Evolutionary conservation across 2,113 vertebrate species (phyloP).

Genomic region (Protobothrops flavoviridis): DNA sequence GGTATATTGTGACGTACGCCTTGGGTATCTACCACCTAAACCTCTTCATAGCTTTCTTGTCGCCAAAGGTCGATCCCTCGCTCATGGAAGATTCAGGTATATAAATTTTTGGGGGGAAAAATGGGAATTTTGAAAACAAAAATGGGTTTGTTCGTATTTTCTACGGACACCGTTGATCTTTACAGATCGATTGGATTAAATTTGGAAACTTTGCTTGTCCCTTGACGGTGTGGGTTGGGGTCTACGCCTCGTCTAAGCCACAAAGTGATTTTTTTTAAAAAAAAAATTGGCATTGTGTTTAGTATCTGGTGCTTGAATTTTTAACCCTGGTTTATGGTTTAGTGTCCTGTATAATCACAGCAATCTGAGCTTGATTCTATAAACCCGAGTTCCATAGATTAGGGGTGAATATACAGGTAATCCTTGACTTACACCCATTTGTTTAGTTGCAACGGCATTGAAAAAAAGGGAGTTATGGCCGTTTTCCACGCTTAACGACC

Average conservation of each 20-base stretch:
- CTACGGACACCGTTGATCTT: background rate
- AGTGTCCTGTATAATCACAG: background rate
- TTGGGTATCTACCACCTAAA: conserved; percentile 85
- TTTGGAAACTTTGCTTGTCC: background rate
- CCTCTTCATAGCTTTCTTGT: conserved; percentile 84
- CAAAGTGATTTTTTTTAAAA: background rate
- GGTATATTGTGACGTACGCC: conserved; percentile 86
- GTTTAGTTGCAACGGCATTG: background rate
- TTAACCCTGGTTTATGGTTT: background rate
- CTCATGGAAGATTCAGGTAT: conserved; percentile 84
- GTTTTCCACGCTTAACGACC: background rate
- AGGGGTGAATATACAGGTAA: background rate
- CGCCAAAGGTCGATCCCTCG: conserved; percentile 83
- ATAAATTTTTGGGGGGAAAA: no score
- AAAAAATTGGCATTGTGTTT: no score
- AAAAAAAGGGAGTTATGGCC: background rate
- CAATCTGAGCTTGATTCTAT: background rate
- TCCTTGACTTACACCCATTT: background rate
- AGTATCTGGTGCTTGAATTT: background rate
- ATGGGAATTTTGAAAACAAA: fast-evolving
- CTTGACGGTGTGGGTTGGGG: background rate
- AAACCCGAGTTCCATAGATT: background rate
- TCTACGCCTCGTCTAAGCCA: background rate
- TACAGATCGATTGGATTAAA: background rate
- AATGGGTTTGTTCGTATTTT: background rate